Evolutionary conservation across 2,797 vertebrate species (phyloP), one percentile per base, ranked within the genome.

Genomic region (Myotis myotis): DNA sequence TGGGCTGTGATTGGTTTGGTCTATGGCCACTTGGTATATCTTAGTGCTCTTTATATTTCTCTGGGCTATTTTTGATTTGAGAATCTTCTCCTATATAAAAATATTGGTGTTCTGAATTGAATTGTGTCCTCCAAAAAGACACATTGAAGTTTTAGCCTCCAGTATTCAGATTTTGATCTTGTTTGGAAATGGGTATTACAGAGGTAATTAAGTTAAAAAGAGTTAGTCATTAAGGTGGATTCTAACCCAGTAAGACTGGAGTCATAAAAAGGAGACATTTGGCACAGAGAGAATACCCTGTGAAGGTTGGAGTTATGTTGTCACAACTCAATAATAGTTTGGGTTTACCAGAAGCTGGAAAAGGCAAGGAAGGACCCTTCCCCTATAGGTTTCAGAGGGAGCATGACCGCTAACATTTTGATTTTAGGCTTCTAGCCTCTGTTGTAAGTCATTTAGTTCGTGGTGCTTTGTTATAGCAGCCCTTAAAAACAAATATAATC

Each of bases 331-430:
- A 5, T 4, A 2, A 41, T 23, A 13, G 4, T 20, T 6, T 66
- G 60, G 19, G 38, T 2, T 19, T 57, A 5, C 5, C 22, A 13
- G 62, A 60, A 36, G 6, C 22, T 47, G 13, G 7, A 49, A 36
- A 30, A 81, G 57, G 8, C 16, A 81, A 74, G 57, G 60, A 55
- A 19, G 6, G 6, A 53, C 15, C 16, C 5, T 44, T 83, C 22
- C 44, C 41, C 49, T 74, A 8, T 4, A 47, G 38, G 6, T 62
- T 68, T 60, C 72, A 51, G 13, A 84, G 23, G 8, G 8, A 74
- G 2, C 0, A 1, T 36, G 15, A 10, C 3, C 13, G 6, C 4
- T 12, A n/a, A n/a, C 25, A 53, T 0, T 64, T 62, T 41, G 41
- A 70, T 81, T 51, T 70, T 60, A 76, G n/a, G 57, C 36, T 41